These are phyloP conservation scores for Epizoanthus stellaris DNA, from an alignment of 92 coral and sea anemone genomes.

Conservation along the genomic window DNA sequence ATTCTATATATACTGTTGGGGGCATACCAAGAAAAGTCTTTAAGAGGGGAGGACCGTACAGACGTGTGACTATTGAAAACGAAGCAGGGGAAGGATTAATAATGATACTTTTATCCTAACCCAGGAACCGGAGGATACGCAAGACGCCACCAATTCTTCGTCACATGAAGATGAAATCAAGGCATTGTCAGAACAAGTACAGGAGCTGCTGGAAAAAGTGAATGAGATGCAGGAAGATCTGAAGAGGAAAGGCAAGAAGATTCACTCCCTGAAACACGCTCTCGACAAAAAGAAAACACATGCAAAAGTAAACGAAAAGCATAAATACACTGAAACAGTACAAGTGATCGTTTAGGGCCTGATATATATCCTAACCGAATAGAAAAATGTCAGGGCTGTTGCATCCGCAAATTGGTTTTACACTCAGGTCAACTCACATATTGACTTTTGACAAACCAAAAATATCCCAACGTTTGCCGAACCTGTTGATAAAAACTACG, in stretches of 20 bases:
- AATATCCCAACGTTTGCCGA: too few species aligned
- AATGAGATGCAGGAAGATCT: slow-evolving; percentile 75
- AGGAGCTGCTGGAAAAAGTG: slow-evolving; percentile 69
- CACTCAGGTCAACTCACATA: too few species aligned
- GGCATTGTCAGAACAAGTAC: slow-evolving; percentile 69
- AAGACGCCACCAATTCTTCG: slow-evolving; percentile 43
- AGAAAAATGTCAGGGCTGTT: neutral
- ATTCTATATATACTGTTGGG: too few species aligned
- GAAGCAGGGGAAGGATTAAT: neutral
- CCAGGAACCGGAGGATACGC: slow-evolving; percentile 37
- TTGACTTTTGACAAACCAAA: too few species aligned
- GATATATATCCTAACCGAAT: too few species aligned
- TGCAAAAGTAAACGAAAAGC: slow-evolving; percentile 51
- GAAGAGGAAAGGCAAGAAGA: slow-evolving; percentile 77
- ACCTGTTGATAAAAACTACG: too few species aligned
- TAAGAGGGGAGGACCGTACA: too few species aligned
- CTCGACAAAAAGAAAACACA: slow-evolving; percentile 67
- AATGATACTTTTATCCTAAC: neutral
- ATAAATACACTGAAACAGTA: slow-evolving; percentile 54
- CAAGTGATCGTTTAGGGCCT: slow-evolving; percentile 59
- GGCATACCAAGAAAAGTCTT: too few species aligned
- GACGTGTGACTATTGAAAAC: neutral
- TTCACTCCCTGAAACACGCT: slow-evolving; percentile 70
- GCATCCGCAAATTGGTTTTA: neutral
- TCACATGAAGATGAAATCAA: slow-evolving; percentile 47